Evolutionary conservation across 1,140 invertebrate genomes (phyloP).

Genomic region (Heliconius congener): DNA sequence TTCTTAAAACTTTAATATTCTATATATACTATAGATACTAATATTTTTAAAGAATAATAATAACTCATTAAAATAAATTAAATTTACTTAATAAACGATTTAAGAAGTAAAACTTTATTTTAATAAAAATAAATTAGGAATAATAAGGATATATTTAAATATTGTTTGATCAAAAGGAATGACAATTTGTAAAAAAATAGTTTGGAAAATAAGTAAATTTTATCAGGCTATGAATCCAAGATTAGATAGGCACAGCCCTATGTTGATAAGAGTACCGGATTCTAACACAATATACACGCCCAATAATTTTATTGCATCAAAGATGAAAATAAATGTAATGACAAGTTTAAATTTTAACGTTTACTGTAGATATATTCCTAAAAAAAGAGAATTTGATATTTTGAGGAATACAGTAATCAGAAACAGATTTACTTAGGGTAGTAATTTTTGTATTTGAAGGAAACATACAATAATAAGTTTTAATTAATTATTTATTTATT

Average conservation of each 20-base stretch:
- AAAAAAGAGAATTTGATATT: too few relatives aligned
- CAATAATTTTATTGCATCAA: conserved; percentile 23
- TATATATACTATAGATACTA: too few relatives aligned
- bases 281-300: conserved; percentile 52
- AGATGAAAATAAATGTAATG: background rate
- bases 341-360: background rate
- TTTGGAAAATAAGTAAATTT: conserved; percentile 49
- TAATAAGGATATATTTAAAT: too few relatives aligned
- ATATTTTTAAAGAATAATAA: too few relatives aligned
- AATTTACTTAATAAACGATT: too few relatives aligned
- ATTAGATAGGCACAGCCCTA: conserved; percentile 75
- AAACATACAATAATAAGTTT: too few relatives aligned
- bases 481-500: background rate
- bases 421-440: background rate
- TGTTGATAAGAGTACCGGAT: conserved; percentile 62
- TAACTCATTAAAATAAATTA: too few relatives aligned
- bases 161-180: too few relatives aligned
- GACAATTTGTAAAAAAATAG: conserved; percentile 36
- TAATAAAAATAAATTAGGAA: too few relatives aligned
- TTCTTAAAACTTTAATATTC: background rate
- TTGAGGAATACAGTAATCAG: background rate
- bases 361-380: background rate
- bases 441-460: background rate
- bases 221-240: conserved; percentile 67
- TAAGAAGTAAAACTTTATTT: too few relatives aligned